phyloP scores from a whole-genome alignment of 2,888 invertebrate species.

The Chalcis sispes region DNA sequence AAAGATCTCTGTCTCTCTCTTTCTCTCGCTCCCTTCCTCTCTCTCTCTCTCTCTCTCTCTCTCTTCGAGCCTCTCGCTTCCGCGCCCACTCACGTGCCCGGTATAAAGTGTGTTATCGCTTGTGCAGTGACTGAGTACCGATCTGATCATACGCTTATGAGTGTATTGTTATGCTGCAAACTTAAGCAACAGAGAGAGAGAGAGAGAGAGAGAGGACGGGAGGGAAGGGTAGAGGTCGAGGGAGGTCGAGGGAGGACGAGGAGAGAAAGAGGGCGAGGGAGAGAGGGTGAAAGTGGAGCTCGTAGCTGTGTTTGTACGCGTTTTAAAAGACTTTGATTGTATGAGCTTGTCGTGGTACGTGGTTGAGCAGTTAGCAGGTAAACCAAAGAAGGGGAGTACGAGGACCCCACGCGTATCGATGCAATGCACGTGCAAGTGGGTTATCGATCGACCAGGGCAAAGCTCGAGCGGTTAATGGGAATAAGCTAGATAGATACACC shows the following conservation, averaged over 20 bases:
- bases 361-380: constrained; percentile 24
- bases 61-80: no score
- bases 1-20: neutral
- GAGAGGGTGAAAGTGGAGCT: neutral
- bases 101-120: constrained; percentile 39
- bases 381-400: constrained; percentile 64
- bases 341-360: neutral
- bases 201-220: neutral
- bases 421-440: constrained; percentile 73
- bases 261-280: neutral
- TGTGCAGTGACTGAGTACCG: constrained; percentile 22
- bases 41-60: no score
- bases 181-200: neutral
- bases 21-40: no score
- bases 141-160: constrained; percentile 34
- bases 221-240: neutral
- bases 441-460: constrained; percentile 70
- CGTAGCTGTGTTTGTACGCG: neutral
- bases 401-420: constrained; percentile 66
- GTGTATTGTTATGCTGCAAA: constrained; percentile 20
- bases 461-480: constrained; percentile 64
- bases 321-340: constrained; percentile 10
- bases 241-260: neutral
- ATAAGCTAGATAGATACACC: constrained; percentile 57
- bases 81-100: neutral